Conservation (phyloP, 1,140 invertebrate species). For the Procambarus virginalis region DNA sequence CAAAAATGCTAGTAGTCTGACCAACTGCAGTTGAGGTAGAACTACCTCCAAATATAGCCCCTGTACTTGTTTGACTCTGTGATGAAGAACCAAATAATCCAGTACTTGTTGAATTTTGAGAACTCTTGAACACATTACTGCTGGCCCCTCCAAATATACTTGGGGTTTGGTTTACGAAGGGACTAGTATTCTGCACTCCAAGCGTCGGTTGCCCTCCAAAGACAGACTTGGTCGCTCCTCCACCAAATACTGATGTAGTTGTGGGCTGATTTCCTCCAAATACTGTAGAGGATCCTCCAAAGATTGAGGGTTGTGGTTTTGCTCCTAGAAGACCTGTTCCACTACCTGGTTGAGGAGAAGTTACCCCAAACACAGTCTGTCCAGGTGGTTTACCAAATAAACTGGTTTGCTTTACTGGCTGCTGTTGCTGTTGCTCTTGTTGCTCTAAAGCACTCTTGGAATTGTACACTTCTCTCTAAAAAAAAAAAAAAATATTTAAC, state of each 20-base stretch:
- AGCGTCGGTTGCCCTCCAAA: conserved; percentile 1
- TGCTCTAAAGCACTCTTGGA: conserved; percentile 28
- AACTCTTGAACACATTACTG: not conserved
- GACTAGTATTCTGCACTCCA: not conserved
- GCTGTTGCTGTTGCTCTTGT: conserved; percentile 9
- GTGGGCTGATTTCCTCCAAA: conserved; percentile 17
- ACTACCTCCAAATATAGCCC: not conserved
- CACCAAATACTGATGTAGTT: not conserved
- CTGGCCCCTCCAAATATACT: not conserved
- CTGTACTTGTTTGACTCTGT: not conserved
- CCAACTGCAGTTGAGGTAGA: not conserved
- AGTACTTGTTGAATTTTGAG: not conserved
- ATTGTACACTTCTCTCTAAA: conserved; percentile 23
- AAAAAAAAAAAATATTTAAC: not conserved
- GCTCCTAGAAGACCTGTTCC: conserved; percentile 11
- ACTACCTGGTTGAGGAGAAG: not conserved
- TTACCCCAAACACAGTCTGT: conserved; percentile 7
- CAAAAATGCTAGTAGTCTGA: not conserved
- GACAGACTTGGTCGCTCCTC: not conserved
- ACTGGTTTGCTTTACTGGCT: not conserved
- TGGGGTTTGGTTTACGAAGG: not conserved
- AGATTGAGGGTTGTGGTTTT: not conserved
- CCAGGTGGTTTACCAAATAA: not conserved
- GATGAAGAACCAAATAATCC: not conserved
- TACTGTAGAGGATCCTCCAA: not conserved